Evolutionary conservation across 2,797 vertebrate genomes (phyloP), one percentile per base, ranked within the genome.

Genomic region (Cryptoblepharus egeriae): DNA sequence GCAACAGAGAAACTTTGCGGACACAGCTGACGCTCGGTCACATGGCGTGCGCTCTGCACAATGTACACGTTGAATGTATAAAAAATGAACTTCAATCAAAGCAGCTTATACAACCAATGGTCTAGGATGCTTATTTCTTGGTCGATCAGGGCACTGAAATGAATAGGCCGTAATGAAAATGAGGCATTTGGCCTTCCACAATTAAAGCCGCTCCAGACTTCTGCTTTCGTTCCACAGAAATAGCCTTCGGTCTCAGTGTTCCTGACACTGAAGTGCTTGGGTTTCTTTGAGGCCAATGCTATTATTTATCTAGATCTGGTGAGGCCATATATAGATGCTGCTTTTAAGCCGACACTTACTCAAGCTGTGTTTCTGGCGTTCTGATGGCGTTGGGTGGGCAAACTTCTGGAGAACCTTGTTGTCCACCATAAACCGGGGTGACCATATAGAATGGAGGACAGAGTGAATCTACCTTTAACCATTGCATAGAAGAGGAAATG

Each of bases 121-220:
- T 42, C 61, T 72, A 61, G 37, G 42, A 0, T 71, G 57, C 22
- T 75, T 55, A 70, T 64, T 86, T 86, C 67, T 65, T 32, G 13
- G n/a, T 64, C 26, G 32, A 84, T 80, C 32, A 60, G 58, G 60
- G 60, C 2, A 2, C 1, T 11, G 9, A 30, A 83, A 39, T 78
- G 42, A 85, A 80, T 79, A 39, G n/a, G 55, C 70, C 37, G 35
- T 82, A 83, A 77, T 65, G 58, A 82, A 30, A 86, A 79, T 63
- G 3, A 42, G 79, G 52, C 24, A 32, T 69, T 30, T 52, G 61
- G 49, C 37, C 84, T 80, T 75, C 76, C 18, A 28, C 58, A 22
- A 16, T 84, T 79, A 37, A 87, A 72, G 22, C 13, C 60, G 22
- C 60, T 85, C 55, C 72, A 37, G 58, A 37, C 55, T 75, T 88